Percentiles rank a stretch among this genome's conserved stretches.
phyloP scores from a whole-genome alignment of 2,113 vertebrate genomes.

The Mustela lutreola region DNA sequence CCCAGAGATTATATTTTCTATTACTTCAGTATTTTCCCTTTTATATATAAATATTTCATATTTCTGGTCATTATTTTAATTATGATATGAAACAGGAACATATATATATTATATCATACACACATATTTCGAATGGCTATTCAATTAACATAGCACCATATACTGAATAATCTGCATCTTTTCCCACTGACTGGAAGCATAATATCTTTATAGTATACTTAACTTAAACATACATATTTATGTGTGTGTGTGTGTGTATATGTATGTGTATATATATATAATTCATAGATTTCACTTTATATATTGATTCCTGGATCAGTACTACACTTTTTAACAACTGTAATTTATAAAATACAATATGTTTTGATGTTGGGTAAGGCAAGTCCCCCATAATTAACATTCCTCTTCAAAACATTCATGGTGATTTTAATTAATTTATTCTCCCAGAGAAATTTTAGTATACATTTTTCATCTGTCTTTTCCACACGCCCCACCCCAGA shows the following conservation, averaged over 20 bases:
- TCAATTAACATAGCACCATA: background rate
- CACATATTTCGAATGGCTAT: background rate
- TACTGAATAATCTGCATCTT: background rate
- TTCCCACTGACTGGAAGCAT: background rate
- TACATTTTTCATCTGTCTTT: background rate
- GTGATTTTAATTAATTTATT: background rate
- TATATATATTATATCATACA: background rate
- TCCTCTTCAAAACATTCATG: conserved; percentile 21
- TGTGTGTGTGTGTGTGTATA: background rate
- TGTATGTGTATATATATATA: background rate
- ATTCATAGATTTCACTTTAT: background rate
- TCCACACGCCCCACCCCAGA: background rate
- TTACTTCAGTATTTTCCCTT: background rate
- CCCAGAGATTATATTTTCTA: background rate
- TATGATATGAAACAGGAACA: background rate
- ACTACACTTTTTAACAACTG: background rate
- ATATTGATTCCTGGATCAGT: background rate
- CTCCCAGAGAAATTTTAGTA: background rate
- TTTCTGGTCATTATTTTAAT: conserved; percentile 15
- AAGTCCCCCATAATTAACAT: background rate
- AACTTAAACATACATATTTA: background rate
- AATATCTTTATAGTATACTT: background rate
- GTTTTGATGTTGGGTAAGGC: background rate
- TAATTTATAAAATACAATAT: background rate
- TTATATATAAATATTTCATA: background rate